Conservation (phyloP, 2,113 vertebrate species). For the Calypte anna region DNA sequence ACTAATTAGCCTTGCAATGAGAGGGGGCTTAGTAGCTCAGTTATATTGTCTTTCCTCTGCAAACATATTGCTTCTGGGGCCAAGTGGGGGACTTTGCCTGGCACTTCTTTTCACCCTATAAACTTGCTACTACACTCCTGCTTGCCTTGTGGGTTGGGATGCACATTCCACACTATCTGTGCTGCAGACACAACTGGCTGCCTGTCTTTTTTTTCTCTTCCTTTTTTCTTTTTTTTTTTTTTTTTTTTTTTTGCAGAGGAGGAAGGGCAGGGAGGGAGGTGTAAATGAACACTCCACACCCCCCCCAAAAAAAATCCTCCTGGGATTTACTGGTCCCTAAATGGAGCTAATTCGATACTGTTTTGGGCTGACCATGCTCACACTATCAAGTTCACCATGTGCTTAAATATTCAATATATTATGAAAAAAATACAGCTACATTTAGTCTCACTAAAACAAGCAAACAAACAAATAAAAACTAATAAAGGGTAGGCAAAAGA, state of each 20-base stretch:
- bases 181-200: neutral
- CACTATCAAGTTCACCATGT: neutral
- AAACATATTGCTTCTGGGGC: constrained; percentile 30
- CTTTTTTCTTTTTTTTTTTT: too few relatives aligned
- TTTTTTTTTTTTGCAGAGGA: too few relatives aligned
- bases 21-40: constrained; percentile 23
- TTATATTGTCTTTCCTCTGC: constrained; percentile 36
- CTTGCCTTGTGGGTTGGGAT: neutral
- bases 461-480: neutral
- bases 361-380: neutral
- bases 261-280: too few relatives aligned
- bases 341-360: neutral
- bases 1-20: constrained; percentile 59
- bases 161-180: neutral
- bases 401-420: neutral
- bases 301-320: neutral
- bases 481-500: neutral
- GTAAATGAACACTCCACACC: too few relatives aligned
- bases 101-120: neutral
- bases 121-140: rapidly evolving
- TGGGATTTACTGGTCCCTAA: neutral
- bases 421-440: neutral
- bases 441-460: neutral
- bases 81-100: neutral
- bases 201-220: neutral